These are phyloP conservation scores for Cherax destructor DNA, from an alignment of 1,140 invertebrate genomes.

Conservation along the genomic window DNA sequence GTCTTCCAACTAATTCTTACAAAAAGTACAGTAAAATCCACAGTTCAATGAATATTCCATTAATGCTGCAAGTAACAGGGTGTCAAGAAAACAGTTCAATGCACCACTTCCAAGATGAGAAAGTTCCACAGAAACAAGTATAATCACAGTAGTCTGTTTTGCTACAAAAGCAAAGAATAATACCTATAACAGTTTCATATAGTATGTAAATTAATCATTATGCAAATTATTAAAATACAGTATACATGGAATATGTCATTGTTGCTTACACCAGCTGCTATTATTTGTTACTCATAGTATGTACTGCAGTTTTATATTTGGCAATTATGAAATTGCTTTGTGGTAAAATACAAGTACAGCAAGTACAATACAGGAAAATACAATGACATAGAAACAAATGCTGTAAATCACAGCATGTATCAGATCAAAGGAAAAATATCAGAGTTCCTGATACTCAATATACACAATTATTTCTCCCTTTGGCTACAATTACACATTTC, in stretches of 20 bases:
- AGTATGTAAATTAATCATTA: too few relatives aligned
- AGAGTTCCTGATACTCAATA: background rate
- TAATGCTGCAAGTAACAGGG: background rate
- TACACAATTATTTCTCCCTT: background rate
- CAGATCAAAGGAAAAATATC: background rate
- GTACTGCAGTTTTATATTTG: background rate
- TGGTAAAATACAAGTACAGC: background rate
- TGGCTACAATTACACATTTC: background rate
- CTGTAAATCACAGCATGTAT: background rate
- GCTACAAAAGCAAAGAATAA: too few relatives aligned
- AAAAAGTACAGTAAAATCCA: background rate
- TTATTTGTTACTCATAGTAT: too few relatives aligned
- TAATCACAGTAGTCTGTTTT: too few relatives aligned
- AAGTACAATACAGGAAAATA: background rate
- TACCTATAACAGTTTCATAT: too few relatives aligned
- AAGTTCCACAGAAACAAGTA: too few relatives aligned
- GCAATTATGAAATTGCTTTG: background rate
- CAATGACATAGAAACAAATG: background rate
- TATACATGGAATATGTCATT: too few relatives aligned
- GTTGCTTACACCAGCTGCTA: too few relatives aligned
- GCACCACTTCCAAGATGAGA: background rate
- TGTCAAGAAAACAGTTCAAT: background rate
- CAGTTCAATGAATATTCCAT: background rate
- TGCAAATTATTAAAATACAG: too few relatives aligned
- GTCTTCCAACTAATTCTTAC: background rate